These are phyloP conservation scores for Proisotoma minuta DNA, from an alignment of 2,888 invertebrate genomes.

Conservation along the genomic window DNA sequence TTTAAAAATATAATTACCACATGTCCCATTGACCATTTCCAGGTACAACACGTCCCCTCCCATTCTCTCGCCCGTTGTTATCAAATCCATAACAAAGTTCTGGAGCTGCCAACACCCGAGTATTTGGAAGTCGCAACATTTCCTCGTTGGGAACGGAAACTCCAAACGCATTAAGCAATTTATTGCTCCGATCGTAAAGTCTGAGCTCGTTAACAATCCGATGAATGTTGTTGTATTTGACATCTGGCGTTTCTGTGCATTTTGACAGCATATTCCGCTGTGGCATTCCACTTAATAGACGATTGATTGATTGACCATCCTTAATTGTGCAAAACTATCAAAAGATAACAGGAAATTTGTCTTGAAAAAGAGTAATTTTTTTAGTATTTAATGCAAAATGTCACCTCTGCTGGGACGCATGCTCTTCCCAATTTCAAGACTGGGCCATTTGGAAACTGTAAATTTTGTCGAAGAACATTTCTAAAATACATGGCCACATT, in stretches of 20 bases:
- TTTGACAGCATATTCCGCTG: background rate
- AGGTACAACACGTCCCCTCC: conserved; percentile 3
- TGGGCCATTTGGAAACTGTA: conserved; percentile 1
- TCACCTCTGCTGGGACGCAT: conserved; percentile 21
- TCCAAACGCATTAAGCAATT: conserved; percentile 9
- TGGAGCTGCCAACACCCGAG: conserved; percentile 19
- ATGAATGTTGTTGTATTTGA: background rate
- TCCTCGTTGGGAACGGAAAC: background rate
- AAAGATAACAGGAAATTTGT: background rate
- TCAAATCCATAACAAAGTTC: conserved; percentile 13
- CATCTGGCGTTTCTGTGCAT: background rate
- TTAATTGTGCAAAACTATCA: conserved; percentile 17
- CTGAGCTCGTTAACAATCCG: background rate
- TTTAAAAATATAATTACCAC: background rate
- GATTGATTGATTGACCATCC: conserved; percentile 10
- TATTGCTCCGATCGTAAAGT: background rate
- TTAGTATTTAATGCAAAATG: background rate
- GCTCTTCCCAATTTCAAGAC: conserved; percentile 8
- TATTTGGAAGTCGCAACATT: background rate
- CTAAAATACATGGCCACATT: background rate
- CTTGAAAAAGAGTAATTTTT: background rate
- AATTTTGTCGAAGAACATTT: background rate
- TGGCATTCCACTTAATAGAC: background rate
- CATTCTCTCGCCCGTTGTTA: background rate
- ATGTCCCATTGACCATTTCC: conserved; percentile 10